These are phyloP conservation scores for Aythya baeri DNA, from an alignment of 2,113 vertebrate genomes.

Conservation along the genomic window DNA sequence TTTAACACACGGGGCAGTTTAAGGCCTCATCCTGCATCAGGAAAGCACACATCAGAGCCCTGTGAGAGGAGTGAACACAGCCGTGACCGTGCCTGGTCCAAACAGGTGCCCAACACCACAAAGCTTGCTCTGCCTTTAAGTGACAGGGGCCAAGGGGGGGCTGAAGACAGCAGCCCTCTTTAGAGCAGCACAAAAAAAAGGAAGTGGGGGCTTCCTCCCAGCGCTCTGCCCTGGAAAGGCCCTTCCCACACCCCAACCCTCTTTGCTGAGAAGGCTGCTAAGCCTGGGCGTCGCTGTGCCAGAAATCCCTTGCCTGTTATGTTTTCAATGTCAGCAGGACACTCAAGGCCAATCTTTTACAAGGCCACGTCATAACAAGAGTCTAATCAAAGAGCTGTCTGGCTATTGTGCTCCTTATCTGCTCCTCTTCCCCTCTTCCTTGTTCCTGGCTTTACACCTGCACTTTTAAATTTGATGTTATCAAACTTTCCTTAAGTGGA, in stretches of 20 bases:
- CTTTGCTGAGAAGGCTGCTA: not conserved
- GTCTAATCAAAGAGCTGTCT: not conserved
- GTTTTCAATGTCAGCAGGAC: not conserved
- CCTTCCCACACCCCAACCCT: not conserved
- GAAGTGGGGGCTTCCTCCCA: not conserved
- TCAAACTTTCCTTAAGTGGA: not conserved
- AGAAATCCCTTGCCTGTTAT: not conserved
- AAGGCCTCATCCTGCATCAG: not conserved
- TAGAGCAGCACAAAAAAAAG: not conserved
- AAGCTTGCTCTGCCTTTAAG: not conserved
- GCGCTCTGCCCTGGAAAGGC: not conserved
- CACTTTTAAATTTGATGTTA: not conserved
- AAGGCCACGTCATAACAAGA: not conserved
- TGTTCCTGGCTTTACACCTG: not conserved
- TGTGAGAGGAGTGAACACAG: fast-evolving
- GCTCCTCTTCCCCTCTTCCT: not conserved
- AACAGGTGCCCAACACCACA: not conserved
- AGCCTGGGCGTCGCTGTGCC: not conserved
- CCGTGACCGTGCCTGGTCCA: not conserved
- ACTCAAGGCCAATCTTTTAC: not conserved
- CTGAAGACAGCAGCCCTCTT: not conserved
- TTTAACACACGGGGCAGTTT: not conserved
- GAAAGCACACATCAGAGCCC: fast-evolving
- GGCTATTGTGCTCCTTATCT: not conserved
- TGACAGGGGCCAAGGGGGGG: not conserved